Base-by-base conservation (phyloP, 2,888 invertebrate genomes). In the Lasioglossum pauxillum region DNA sequence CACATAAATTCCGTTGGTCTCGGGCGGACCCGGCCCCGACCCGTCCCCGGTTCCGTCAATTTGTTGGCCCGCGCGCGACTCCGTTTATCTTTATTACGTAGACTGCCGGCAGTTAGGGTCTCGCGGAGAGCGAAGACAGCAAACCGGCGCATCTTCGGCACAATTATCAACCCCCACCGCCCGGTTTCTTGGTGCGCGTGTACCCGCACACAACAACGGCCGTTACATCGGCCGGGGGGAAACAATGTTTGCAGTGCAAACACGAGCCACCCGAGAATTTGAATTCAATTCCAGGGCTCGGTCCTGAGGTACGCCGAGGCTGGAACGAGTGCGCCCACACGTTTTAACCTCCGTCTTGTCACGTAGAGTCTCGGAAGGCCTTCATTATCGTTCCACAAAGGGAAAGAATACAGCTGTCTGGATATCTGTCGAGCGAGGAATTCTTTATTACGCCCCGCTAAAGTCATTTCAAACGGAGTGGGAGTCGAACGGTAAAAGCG, bases 221-320 rank as follows among this genome's bases (percentile, higher is more conserved):
- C 86, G 89, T 91, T 92, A 89, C 90, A 83, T 78, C 85, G 82
- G 84, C 85, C 41, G 86, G 86, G 23, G 23, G 53, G 8, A 53
- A 90, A 91, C 90, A 88, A 90, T 93, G 91, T 94, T 94, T 94
- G 92, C 89, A 91, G 86, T 86, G 92, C 88, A 94, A 94, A 93
- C 91, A 92, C 84, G 73, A 83, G 88, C 84, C 85, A 90, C 90
- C 89, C 88, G 91, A 91, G 93, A 93, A 93, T 93, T 93, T 92
- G 92, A 92, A 93, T 93, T 93, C 92, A 93, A 93, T 93, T 93
- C 89, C 90, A 79, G 81, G 41, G 67, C 69, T 80, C 75, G 76
- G 82, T 71, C 84, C 86, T 89, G 71, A 83, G 85, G 85, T 84
- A 80, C 86, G 73, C 78, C 27, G 31, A 41, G 69, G 71, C 64